phyloP scores from a whole-genome alignment of 2,797 vertebrate species.

The Centroberyx gerrardi region DNA sequence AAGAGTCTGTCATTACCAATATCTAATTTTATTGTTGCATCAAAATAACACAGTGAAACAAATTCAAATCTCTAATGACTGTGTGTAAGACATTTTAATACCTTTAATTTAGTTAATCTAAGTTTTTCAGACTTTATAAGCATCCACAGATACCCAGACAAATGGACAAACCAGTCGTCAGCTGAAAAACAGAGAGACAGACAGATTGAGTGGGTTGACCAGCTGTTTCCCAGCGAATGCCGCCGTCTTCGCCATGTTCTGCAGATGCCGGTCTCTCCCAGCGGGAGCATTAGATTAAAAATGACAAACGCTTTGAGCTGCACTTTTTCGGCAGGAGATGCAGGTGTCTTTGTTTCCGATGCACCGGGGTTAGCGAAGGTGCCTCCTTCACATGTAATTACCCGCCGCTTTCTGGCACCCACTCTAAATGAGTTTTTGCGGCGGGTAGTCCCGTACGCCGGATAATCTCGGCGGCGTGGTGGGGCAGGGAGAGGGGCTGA shows the following conservation, averaged over 20 bases:
- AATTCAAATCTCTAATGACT: too few relatives aligned
- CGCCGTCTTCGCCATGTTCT: conserved; percentile 7
- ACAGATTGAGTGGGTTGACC: conserved; percentile 51
- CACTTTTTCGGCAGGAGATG: conserved; percentile 71
- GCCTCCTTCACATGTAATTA: conserved; percentile 75
- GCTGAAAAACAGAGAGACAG: conserved; percentile 20
- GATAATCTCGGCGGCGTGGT: conserved; percentile 49
- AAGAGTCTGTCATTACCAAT: too few relatives aligned
- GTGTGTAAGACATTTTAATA: neutral
- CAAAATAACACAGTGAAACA: too few relatives aligned
- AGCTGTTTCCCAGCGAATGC: conserved; percentile 58
- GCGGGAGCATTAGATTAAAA: conserved; percentile 64
- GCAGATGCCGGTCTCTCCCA: conserved; percentile 43
- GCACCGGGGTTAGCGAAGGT: conserved; percentile 59
- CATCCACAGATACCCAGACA: neutral
- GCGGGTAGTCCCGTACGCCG: conserved; percentile 54
- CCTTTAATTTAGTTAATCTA: neutral
- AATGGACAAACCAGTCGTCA: conserved; percentile 20
- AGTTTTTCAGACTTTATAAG: conserved; percentile 3
- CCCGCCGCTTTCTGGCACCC: conserved; percentile 63
- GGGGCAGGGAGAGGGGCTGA: conserved; percentile 34
- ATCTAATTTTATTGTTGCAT: too few relatives aligned
- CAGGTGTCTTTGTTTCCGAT: conserved; percentile 77
- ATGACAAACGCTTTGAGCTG: conserved; percentile 71
- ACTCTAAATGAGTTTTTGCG: conserved; percentile 60